Conservation (phyloP, 1,140 invertebrate genomes). For the Drosophila albomicans region DNA sequence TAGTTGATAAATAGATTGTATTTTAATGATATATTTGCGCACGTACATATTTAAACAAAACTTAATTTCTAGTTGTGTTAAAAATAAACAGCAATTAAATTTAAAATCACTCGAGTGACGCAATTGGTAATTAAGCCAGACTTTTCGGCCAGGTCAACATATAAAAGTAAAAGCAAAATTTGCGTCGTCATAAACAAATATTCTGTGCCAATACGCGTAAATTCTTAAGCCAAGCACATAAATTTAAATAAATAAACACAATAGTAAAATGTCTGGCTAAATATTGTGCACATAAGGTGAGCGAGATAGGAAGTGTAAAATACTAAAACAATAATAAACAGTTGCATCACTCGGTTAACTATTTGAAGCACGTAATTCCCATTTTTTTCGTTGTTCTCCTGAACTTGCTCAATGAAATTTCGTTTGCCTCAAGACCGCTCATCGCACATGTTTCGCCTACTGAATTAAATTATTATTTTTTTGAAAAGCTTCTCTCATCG, state of each 20-base stretch:
- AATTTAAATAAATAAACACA: conserved; percentile 13
- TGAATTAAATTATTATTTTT: conserved; percentile 31
- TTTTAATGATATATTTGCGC: conserved; percentile 30
- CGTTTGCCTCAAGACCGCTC: conserved; percentile 52
- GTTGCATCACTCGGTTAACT: conserved; percentile 25
- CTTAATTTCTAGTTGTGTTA: conserved; percentile 3
- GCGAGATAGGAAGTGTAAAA: conserved; percentile 14
- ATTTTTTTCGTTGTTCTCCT: conserved; percentile 30
- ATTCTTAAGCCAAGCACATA: conserved; percentile 8
- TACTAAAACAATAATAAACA: conserved; percentile 9
- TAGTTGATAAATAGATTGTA: conserved; percentile 36
- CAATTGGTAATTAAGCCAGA: conserved; percentile 11
- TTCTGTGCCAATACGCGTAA: conserved; percentile 10
- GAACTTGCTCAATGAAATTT: conserved; percentile 58
- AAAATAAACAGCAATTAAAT: conserved; percentile 7
- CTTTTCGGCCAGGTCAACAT: conserved; percentile 26
- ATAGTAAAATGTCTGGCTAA: conserved; percentile 6
- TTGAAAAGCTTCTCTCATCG: neutral
- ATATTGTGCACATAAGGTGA: neutral
- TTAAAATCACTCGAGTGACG: conserved; percentile 11
- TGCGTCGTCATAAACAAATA: conserved; percentile 35
- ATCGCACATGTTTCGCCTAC: conserved; percentile 55
- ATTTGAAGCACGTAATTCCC: conserved; percentile 62
- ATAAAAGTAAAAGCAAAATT: conserved; percentile 12
- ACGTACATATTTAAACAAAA: conserved; percentile 2